Percentiles rank a stretch among this genome's conserved stretches.
Evolutionary conservation across 2,888 invertebrate genomes (phyloP).

Genomic region (Galeopsomyia nigrocyanea): DNA sequence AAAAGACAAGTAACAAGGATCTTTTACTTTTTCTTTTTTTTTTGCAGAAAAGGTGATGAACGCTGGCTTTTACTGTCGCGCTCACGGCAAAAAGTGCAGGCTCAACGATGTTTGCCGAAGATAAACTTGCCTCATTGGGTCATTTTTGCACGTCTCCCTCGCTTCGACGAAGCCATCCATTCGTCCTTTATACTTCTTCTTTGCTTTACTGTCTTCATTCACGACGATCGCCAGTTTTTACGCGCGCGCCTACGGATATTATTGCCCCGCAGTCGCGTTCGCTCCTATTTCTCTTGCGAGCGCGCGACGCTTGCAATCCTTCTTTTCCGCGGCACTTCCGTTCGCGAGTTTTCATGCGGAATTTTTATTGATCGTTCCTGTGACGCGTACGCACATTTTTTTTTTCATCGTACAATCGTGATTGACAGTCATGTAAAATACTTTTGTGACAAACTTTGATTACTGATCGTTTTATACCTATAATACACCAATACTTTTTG

Average conservation of each 20-base stretch:
- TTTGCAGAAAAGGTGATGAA: conserved; percentile 9
- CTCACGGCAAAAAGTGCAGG: conserved; percentile 10
- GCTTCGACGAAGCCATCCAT: conserved; percentile 42
- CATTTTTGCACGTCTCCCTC: not conserved
- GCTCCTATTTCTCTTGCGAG: not conserved
- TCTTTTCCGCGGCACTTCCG: not conserved
- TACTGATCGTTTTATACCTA: too few relatives aligned
- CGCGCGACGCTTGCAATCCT: not conserved
- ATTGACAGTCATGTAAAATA: too few relatives aligned
- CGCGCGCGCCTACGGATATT: not conserved
- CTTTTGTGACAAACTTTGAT: too few relatives aligned
- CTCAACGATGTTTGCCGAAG: conserved; percentile 15
- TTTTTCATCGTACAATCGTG: too few relatives aligned
- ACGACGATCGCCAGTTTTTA: conserved; percentile 3
- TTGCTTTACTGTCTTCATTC: conserved; percentile 21
- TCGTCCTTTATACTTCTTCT: conserved; percentile 19
- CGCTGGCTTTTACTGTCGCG: conserved; percentile 29
- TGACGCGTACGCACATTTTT: too few relatives aligned
- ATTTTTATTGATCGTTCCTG: too few relatives aligned
- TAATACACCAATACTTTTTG: too few relatives aligned
- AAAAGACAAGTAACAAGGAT: not conserved
- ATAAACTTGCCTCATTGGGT: not conserved
- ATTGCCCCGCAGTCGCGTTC: not conserved
- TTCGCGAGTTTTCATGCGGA: not conserved
- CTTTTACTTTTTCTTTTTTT: conserved; percentile 14